Conservation (phyloP, 2,797 vertebrate species). For the Xerus rutilus region DNA sequence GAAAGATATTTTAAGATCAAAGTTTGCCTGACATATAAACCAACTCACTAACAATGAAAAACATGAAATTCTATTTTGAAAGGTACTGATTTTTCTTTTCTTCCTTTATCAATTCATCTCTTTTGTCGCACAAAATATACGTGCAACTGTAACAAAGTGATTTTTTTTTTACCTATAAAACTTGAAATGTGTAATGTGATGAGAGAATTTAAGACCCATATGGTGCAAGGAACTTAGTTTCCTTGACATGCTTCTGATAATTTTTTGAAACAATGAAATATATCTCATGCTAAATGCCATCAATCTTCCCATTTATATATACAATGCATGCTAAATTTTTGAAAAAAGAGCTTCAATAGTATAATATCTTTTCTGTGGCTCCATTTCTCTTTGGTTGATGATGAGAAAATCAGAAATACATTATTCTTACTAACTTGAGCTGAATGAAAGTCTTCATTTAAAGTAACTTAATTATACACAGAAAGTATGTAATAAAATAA, state of each 20-base stretch:
- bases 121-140: constrained; percentile 68
- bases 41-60: constrained; percentile 72
- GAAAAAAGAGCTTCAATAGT: constrained; percentile 60
- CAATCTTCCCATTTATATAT: constrained; percentile 79
- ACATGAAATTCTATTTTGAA: constrained; percentile 75
- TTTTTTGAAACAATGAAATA: constrained; percentile 79
- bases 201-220: constrained; percentile 54
- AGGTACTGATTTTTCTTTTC: constrained; percentile 70
- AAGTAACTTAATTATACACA: constrained; percentile 87
- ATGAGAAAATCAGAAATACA: constrained; percentile 87
- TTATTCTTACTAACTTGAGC: constrained; percentile 86
- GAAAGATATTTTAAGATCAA: constrained; percentile 80
- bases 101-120: constrained; percentile 58
- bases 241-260: constrained; percentile 64
- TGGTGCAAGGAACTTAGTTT: constrained; percentile 58
- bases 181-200: constrained; percentile 60
- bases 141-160: constrained; percentile 62
- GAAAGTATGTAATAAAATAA: constrained; percentile 88
- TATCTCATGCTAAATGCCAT: constrained; percentile 75
- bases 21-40: constrained; percentile 73
- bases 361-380: constrained; percentile 78
- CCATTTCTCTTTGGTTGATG: constrained; percentile 82
- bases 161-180: constrained; percentile 70
- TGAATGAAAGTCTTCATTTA: constrained; percentile 87
- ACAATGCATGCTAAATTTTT: constrained; percentile 78